A percentile compares a stretch with the other conserved stretches of the same genome.
phyloP scores from a whole-genome alignment of 2,888 invertebrate genomes.

The Sisyra nigra region DNA sequence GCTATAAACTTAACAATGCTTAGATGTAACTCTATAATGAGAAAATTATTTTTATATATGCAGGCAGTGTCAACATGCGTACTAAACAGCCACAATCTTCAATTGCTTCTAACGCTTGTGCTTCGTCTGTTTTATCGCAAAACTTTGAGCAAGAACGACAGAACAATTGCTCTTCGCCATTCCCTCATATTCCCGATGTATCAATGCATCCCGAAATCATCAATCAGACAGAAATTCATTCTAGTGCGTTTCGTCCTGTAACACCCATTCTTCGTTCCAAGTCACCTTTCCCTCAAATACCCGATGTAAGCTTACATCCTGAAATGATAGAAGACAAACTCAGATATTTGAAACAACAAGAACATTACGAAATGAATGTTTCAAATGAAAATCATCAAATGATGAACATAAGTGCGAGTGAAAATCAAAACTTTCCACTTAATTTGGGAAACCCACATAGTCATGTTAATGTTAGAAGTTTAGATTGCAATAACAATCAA shows the following conservation, averaged over 20 bases:
- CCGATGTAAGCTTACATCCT: constrained; percentile 20
- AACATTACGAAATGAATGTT: background rate
- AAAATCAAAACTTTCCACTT: no score
- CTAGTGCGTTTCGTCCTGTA: background rate
- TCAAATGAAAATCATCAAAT: background rate
- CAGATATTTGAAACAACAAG: background rate
- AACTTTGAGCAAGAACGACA: constrained; percentile 1
- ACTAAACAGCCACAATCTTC: constrained; percentile 5
- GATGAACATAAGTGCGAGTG: background rate
- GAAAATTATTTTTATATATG: constrained; percentile 1
- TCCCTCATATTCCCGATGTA: constrained; percentile 19
- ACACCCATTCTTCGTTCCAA: constrained; percentile 11
- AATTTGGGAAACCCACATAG: no score
- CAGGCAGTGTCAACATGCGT: constrained; percentile 4
- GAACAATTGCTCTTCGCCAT: constrained; percentile 14
- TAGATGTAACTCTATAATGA: no score
- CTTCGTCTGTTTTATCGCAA: background rate
- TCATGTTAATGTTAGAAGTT: no score
- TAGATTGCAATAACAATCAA: no score
- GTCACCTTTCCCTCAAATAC: constrained; percentile 22
- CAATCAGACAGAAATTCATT: constrained; percentile 15
- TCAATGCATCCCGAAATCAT: constrained; percentile 15
- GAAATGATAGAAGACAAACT: constrained; percentile 9
- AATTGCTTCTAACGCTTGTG: constrained; percentile 3
- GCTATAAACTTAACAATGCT: background rate